Evolutionary conservation across 2,113 vertebrate genomes (phyloP), one percentile per base, ranked within the genome.

Genomic region (Notechis scutatus): DNA sequence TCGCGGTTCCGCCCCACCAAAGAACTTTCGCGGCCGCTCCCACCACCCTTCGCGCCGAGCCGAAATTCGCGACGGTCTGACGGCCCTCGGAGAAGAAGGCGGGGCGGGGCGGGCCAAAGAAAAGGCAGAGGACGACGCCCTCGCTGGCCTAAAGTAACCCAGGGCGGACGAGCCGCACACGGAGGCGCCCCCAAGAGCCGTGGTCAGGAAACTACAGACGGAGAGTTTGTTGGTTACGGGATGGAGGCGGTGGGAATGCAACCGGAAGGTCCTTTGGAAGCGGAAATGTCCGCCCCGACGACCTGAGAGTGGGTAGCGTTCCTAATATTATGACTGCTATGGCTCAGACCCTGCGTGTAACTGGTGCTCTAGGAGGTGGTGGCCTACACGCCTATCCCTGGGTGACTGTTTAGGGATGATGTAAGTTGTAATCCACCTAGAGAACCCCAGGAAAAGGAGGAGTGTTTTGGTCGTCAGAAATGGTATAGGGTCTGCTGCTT

Each of bases 31-130:
- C 55, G 6, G 56, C 14, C 23, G 50, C 54, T 20, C 42, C 15
- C 15, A 18, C n/a, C n/a, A 9, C 1, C 1, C 14, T 47, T 64
- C 20, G 21, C 56, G 8, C 24, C 23, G 29, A 14, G 1, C 45
- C 0, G 15, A 81, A 56, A 14, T 92, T 89, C 4, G 21, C 87
- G 4, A n/a, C 59, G 4, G 1, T 55, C 5, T 15, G 4, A 23
- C 59, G 0, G 29, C 6, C 47, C 1, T 5, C 0, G 45, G 24
- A 8, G 18, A 39, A 3, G 18, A 18, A 34, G 0, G 34, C 15
- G 3, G 92, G 0, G 34, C 15, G 3, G 92, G 29, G 24, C 23
- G 1, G 21, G 0, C 23, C 1, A 8, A 21, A 39, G 11, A 42
- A 39, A 34, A 20, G 9, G 4, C 1, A 9, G 39, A 55, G n/a